Percentiles rank a stretch among this genome's conserved stretches.
Evolutionary conservation across 2,113 vertebrate species (phyloP).

Genomic region (Cranoglanis bouderius): DNA sequence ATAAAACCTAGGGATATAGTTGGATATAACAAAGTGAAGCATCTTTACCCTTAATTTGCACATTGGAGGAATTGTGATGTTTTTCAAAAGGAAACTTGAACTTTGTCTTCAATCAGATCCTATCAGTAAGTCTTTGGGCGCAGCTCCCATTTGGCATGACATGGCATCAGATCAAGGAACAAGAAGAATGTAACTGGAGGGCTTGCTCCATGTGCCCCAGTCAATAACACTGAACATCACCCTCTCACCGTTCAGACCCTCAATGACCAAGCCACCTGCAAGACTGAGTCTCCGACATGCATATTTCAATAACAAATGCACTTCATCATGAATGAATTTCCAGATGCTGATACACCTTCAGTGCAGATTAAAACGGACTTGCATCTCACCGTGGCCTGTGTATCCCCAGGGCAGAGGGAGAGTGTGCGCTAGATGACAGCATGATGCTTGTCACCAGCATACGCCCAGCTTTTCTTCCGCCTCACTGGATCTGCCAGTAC

Average conservation of each 20-base stretch:
- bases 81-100: not conserved
- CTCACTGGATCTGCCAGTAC: conserved; percentile 52
- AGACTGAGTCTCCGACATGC: conserved; percentile 19
- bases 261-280: conserved; percentile 19
- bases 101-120: conserved; percentile 31
- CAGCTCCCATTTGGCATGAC: conserved; percentile 39
- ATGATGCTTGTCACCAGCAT: conserved; percentile 41
- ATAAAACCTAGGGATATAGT: not conserved
- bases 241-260: conserved; percentile 31
- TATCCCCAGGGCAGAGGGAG: conserved; percentile 38
- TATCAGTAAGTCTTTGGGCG: conserved; percentile 38
- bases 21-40: not conserved
- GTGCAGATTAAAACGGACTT: conserved; percentile 48
- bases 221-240: conserved; percentile 50
- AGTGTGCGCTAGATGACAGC: conserved; percentile 47
- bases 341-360: conserved; percentile 37
- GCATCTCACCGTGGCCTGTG: conserved; percentile 27
- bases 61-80: not conserved
- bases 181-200: conserved; percentile 25
- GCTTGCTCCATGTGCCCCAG: conserved; percentile 35
- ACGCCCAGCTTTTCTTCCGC: conserved; percentile 47
- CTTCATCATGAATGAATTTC: conserved; percentile 42
- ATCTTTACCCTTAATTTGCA: not conserved
- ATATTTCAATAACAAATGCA: conserved; percentile 36
- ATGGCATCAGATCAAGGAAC: conserved; percentile 31